Conservation (phyloP, 1,140 invertebrate genomes). For the Helicorthomorpha holstii region DNA sequence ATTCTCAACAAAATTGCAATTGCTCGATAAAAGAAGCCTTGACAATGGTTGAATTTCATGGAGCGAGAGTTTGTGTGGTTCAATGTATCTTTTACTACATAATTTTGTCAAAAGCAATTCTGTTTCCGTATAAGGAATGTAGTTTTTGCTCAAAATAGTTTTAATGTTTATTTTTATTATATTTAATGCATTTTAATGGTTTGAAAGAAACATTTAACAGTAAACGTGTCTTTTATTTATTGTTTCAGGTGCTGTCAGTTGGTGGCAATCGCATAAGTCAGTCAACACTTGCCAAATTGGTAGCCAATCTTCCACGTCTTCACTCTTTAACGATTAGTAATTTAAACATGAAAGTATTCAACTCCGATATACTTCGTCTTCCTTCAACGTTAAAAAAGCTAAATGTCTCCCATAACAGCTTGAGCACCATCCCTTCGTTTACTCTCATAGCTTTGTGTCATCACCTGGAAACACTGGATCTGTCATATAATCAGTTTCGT, state of each 20-base stretch:
- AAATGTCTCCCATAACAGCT: slow-evolving; percentile 26
- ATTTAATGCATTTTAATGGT: no score
- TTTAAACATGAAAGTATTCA: slow-evolving; percentile 22
- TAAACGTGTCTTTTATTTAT: no score
- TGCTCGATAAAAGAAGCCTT: no score
- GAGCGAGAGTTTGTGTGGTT: no score
- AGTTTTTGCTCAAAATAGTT: no score
- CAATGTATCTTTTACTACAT: no score
- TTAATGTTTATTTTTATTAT: no score
- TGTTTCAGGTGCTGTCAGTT: slow-evolving; percentile 33
- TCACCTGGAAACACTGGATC: slow-evolving; percentile 37
- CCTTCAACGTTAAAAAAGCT: slow-evolving; percentile 10
- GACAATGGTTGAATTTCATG: no score
- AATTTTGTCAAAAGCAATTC: no score
- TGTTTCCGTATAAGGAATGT: no score
- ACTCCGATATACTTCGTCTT: neutral
- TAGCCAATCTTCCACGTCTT: slow-evolving; percentile 37
- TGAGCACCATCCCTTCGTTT: slow-evolving; percentile 34
- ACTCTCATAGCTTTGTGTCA: slow-evolving; percentile 34
- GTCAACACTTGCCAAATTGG: slow-evolving; percentile 26
- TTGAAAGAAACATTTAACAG: no score
- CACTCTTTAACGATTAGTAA: slow-evolving; percentile 37
- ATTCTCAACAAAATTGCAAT: no score
- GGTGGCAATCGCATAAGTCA: slow-evolving; percentile 41
- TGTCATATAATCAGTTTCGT: slow-evolving; percentile 41